These are phyloP conservation scores for Dicranocentrus wangi DNA, from an alignment of 2,888 invertebrate genomes.

Conservation along the genomic window DNA sequence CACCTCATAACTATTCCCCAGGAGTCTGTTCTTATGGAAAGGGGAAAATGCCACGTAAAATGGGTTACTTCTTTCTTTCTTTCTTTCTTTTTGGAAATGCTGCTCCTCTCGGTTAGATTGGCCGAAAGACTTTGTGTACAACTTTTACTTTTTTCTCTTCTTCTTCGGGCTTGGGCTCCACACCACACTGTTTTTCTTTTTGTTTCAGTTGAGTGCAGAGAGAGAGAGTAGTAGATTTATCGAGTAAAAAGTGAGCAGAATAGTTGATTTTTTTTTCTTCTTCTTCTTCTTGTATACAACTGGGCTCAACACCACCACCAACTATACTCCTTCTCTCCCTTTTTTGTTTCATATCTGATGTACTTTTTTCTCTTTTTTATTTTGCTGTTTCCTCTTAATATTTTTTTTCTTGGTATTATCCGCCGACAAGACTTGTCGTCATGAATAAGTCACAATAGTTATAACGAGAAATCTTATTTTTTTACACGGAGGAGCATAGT, in stretches of 20 bases:
- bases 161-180: not conserved
- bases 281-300: too few species aligned
- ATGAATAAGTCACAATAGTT: too few species aligned
- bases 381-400: not conserved
- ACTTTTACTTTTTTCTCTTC: conserved; percentile 15
- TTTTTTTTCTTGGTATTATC: not conserved
- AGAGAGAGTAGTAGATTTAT: conserved; percentile 15
- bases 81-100: not conserved
- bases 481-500: too few species aligned
- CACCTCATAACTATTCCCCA: too few species aligned
- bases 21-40: too few species aligned
- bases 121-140: not conserved
- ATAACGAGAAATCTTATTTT: too few species aligned
- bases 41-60: too few species aligned
- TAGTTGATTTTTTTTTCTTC: conserved; percentile 26
- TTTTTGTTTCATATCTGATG: not conserved
- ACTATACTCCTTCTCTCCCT: not conserved
- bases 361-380: not conserved
- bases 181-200: conserved; percentile 17
- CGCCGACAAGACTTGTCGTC: too few species aligned
- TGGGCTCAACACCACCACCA: conserved; percentile 14
- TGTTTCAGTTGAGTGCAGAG: conserved; percentile 4
- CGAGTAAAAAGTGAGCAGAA: conserved; percentile 25
- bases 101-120: too few species aligned
- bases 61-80: not conserved